Base-by-base conservation (phyloP, 1,140 invertebrate genomes). In the Drosophila takahashii region DNA sequence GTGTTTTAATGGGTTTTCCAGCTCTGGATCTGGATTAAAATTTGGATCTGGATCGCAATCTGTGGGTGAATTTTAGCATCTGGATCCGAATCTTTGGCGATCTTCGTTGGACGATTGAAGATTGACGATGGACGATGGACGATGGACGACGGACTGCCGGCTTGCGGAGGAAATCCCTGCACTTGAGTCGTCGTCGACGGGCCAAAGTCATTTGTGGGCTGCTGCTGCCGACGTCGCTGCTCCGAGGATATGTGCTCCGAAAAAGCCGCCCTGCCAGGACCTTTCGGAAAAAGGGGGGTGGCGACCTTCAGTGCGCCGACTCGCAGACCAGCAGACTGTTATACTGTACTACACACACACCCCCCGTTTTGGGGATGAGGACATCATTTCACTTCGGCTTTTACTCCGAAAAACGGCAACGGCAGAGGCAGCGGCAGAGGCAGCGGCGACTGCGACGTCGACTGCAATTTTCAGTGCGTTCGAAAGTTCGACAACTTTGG, bases 401-500 rank as follows among this genome's bases (percentile, higher is more conserved):
- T 59, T 58, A 81, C 80, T 84, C 81, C 81, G 81, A 84, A 85
- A 79, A 77, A 61, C 34, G 16, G 52, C 52, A 13, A 22, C 22
- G 22, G n/a, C n/a, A n/a, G n/a, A n/a, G n/a, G n/a, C n/a, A 44
- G 8, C 29, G 29, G 8, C 27, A 0, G 5, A 47, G 9, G 27
- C 36, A 22, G 18, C 61, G 58, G 9, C 44, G 60, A 32, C 52
- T 18, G 11, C 11, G 56, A 26, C 47, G 22, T 86, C 50, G 77
- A 77, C 79, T 89, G 84, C 84, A 89, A 76, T 81, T 89, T 81
- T 76, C 78, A 72, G 69, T 79, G 85, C 86, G 81, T 81, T 81
- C 69, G 77, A 90, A 92, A 92, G 91, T 92, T 92, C 89, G 90
- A 90, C 90, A 92, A 92, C 81, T 92, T 92, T 92, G 86, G 79